Evolutionary conservation across 2,797 vertebrate species (phyloP).

Genomic region (Lophius americanus): DNA sequence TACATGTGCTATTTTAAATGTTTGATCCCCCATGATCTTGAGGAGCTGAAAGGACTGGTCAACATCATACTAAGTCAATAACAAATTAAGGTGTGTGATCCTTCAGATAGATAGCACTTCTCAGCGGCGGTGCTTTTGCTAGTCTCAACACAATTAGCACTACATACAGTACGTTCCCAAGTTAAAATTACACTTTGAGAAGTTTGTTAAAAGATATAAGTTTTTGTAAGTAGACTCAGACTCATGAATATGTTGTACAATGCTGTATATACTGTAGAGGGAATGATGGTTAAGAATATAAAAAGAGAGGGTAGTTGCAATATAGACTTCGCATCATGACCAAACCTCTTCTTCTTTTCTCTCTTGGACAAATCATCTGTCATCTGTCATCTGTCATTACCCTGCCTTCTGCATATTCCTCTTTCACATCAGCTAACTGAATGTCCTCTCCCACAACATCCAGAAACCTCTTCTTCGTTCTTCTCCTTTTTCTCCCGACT

Average conservation of each 20-base stretch:
- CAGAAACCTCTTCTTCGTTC: no score
- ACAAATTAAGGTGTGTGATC: conserved; percentile 78
- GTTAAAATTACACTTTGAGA: conserved; percentile 10
- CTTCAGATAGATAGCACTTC: conserved; percentile 42
- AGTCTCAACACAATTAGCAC: conserved; percentile 74
- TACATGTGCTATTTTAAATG: conserved; percentile 40
- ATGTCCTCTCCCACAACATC: neutral
- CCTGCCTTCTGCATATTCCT: neutral
- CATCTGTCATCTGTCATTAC: no score
- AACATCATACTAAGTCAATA: conserved; percentile 67
- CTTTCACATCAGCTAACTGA: neutral
- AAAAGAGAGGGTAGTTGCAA: no score
- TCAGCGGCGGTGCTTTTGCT: conserved; percentile 46
- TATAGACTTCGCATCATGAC: neutral
- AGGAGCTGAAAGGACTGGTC: conserved; percentile 27
- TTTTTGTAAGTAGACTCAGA: neutral
- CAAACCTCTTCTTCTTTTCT: no score
- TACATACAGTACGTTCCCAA: conserved; percentile 13
- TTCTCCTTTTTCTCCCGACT: no score
- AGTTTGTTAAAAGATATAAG: neutral
- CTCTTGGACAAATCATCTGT: neutral
- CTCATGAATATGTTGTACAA: neutral
- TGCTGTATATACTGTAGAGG: no score
- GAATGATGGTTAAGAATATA: no score
- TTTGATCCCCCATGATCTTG: conserved; percentile 7